phyloP scores from a whole-genome alignment of 2,113 vertebrate species.

The Istiophorus platypterus region DNA sequence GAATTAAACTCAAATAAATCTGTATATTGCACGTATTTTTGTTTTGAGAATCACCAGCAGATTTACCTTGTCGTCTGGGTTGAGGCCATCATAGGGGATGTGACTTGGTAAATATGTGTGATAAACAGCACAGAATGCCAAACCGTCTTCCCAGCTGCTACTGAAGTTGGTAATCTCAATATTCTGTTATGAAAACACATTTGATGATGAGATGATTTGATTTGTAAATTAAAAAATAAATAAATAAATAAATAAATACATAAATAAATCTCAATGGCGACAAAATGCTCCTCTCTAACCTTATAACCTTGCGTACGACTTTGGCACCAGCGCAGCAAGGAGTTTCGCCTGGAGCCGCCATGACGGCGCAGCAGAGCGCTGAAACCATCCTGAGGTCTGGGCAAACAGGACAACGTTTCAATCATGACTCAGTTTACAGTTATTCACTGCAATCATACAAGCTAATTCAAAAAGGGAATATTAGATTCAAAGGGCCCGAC shows the following conservation, averaged over 20 bases:
- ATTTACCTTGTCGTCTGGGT: slow-evolving; percentile 73
- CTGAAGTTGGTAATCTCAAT: slow-evolving; percentile 87
- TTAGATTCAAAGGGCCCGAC: background rate
- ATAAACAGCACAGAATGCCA: slow-evolving; percentile 84
- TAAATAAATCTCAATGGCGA: too few relatives aligned
- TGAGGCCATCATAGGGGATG: slow-evolving; percentile 77
- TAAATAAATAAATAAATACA: too few relatives aligned
- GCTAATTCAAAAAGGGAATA: background rate
- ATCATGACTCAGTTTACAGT: background rate
- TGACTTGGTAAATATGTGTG: slow-evolving; percentile 80
- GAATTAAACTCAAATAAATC: background rate
- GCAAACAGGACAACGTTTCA: slow-evolving; percentile 3
- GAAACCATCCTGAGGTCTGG: slow-evolving; percentile 78
- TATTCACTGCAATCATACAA: background rate
- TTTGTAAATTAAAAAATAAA: too few relatives aligned
- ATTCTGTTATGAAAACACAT: slow-evolving; percentile 65
- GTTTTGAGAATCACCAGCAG: background rate
- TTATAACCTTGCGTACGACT: slow-evolving; percentile 81
- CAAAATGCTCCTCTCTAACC: slow-evolving; percentile 74
- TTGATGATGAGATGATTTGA: background rate
- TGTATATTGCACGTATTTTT: background rate
- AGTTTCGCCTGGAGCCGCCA: slow-evolving; percentile 83
- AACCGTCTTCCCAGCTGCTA: slow-evolving; percentile 84
- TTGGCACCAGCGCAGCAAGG: slow-evolving; percentile 84
- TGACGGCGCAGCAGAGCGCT: slow-evolving; percentile 80